Evolutionary conservation across 2,113 vertebrate species (phyloP), one percentile per base, ranked within the genome.

Genomic region (Abramis brama): DNA sequence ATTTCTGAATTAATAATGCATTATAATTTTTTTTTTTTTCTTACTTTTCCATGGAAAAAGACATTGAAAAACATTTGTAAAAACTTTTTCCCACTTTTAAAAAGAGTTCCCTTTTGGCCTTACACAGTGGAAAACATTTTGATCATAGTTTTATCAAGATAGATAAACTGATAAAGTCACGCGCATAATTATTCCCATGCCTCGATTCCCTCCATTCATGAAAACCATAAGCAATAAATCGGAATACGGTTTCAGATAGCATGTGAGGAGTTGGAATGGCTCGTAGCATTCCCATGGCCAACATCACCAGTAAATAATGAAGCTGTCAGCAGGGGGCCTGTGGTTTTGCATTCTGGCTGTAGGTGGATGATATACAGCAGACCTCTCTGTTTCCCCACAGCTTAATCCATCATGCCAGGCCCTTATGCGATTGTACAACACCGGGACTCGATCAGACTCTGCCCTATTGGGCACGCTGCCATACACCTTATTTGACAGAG

Each of bases 391-490:
- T 83, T 86, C 75, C 47, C 70, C 52, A 45, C 30, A 52, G 52
- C 79, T 86, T 82, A 59, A 88, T 86, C 82, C 85, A 84, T 89
- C 86, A 88, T 75, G 73, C 50, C 81, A 78, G 30, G 19, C 33
- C 76, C 36, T 86, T 86, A 68, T 79, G 79, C 13, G 36, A 66
- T 43, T 66, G 45, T 79, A 84, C 80, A 82, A 52, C 43, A 52
- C 36, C 9, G 47, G 57, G 81, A n/a, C 80, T 68, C 1, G 6
- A 73, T 59, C 33, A 39, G 75, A 57, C 84, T 59, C 70, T 62
- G n/a, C 52, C 76, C 84, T 68, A 75, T 19, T 82, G 71, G 79
- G 68, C 76, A 84, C 33, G 25, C n/a, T 80, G 82, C 93, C 94
- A 94, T 83, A 89, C 0, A 59, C 89, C 82, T 88, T 90, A 30